phyloP scores from a whole-genome alignment of 1,140 invertebrate genomes.

The Araneus ventricosus region DNA sequence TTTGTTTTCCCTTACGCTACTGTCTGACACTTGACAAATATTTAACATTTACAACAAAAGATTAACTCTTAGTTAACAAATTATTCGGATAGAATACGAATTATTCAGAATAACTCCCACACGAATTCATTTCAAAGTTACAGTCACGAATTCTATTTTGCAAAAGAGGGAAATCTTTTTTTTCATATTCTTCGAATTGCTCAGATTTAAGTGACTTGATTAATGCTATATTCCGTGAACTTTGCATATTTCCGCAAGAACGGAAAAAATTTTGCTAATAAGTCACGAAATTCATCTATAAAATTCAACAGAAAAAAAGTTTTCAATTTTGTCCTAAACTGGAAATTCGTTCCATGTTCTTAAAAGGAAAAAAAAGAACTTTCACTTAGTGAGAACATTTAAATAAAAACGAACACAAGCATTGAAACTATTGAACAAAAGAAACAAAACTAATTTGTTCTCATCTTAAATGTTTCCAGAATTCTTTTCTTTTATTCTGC shows the following conservation, averaged over 20 bases:
- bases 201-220: conserved; percentile 36
- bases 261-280: conserved; percentile 32
- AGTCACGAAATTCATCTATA: conserved; percentile 65
- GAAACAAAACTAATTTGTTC: conserved; percentile 73
- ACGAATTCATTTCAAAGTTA: background rate
- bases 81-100: background rate
- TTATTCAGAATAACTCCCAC: background rate
- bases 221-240: conserved; percentile 16
- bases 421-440: conserved; percentile 28
- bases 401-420: conserved; percentile 38
- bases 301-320: conserved; percentile 33
- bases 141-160: conserved; percentile 3
- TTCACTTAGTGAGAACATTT: conserved; percentile 53
- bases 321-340: conserved; percentile 34
- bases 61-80: background rate
- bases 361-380: background rate
- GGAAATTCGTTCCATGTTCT: conserved; percentile 10
- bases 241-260: background rate
- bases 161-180: background rate
- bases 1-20: background rate
- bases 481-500: background rate
- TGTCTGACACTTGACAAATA: background rate
- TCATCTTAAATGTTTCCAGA: conserved; percentile 60
- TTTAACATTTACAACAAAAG: background rate
- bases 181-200: background rate